Evolutionary conservation across 2,888 invertebrate genomes (phyloP), one percentile per base, ranked within the genome.

Genomic region (Cheilosia vernalis): DNA sequence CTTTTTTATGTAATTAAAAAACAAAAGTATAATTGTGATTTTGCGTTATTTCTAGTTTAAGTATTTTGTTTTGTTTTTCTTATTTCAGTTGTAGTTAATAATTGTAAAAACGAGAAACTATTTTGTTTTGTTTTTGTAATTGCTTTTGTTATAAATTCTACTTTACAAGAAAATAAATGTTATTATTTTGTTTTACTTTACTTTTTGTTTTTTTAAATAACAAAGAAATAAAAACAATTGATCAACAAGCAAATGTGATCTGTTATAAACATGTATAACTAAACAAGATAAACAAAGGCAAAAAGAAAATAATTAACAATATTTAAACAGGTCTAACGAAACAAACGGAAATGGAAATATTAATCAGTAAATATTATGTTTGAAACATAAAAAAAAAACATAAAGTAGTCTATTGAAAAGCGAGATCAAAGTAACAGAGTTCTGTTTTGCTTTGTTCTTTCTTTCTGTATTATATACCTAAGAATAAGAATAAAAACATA

Each of bases 401-500:
- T 13, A 51, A 58, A 70, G 21, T 42, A 70, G 47, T 64, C 24
- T 63, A 55, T 55, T 27, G 47, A 61, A 78, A 63, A 63, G 37
- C 27, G 53, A 47, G 9, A 72, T 58, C 49, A 70, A 55, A 72
- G 55, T 19, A 78, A 78, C 55, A 61, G 61, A 60, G 19, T 58
- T 73, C 44, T 21, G 27, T 60, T 53, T 53, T 47, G 24, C 64
- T 84, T 72, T 80, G 66, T 82, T 76, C 66, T 58, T 85, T 74
- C 81, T 76, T 33, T 63, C 30, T 69, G 40, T 63, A 17, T 17
- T 44, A 51, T 64, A 74, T 74, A 84, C 73, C 73, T 79, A 73
- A 83, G 83, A 83, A 78, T 83, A 73, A 73, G 67, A 80, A 80
- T 80, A 73, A 80, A 80, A 79, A 84, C 69, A 69, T 87, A 87